Evolutionary conservation across 2,888 invertebrate species (phyloP).

Genomic region (Lasioglossum leucozonium): DNA sequence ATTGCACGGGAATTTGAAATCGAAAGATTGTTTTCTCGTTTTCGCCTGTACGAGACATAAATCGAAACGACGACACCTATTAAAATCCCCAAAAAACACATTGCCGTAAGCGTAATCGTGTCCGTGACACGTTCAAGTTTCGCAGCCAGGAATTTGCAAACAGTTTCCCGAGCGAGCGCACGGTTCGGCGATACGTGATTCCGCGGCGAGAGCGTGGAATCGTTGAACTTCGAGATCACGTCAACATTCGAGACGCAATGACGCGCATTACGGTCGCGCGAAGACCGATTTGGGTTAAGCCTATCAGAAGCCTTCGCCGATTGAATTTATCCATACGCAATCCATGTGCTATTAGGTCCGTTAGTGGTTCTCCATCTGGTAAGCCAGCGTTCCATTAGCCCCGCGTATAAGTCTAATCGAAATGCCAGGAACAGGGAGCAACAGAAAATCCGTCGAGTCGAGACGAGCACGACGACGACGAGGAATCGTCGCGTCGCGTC

Average conservation of each 20-base stretch:
- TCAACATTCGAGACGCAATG: not conserved
- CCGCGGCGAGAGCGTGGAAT: not conserved
- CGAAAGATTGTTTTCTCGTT: too few species aligned
- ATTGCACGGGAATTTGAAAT: too few species aligned
- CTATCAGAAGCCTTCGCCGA: conserved; percentile 27
- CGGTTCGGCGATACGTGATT: not conserved
- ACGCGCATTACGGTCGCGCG: conserved; percentile 5
- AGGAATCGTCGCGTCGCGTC: not conserved
- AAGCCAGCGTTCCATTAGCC: conserved; percentile 46
- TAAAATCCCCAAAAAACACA: not conserved
- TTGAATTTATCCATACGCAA: conserved; percentile 39
- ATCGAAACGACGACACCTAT: not conserved
- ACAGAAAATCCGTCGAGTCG: conserved; percentile 24
- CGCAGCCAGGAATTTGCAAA: not conserved
- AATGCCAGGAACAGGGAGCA: conserved; percentile 34
- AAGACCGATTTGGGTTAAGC: conserved; percentile 18
- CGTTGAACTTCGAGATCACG: conserved; percentile 15
- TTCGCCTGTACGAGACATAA: not conserved
- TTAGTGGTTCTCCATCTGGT: conserved; percentile 25
- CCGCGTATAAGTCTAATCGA: conserved; percentile 45
- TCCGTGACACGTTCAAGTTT: not conserved
- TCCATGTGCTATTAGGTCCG: conserved; percentile 31
- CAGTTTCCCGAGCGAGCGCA: not conserved
- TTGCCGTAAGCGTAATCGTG: not conserved
- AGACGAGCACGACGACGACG: not conserved